Evolutionary conservation across 1,140 invertebrate genomes (phyloP).

Genomic region (Cyclargus thomasi): DNA sequence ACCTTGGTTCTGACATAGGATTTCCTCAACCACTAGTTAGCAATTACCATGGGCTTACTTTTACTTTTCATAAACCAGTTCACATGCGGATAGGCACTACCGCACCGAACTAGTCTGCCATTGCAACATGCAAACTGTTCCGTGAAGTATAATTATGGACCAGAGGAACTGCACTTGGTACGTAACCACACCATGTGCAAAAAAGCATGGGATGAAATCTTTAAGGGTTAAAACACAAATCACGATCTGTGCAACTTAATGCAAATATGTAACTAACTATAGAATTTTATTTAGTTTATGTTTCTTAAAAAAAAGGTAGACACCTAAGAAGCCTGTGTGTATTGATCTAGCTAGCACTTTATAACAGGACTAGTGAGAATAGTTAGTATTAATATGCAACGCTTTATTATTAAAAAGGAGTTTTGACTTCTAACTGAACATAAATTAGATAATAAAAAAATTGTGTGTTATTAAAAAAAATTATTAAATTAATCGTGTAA

Average conservation of each 20-base stretch:
- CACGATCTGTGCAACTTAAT: constrained; percentile 19
- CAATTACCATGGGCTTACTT: constrained; percentile 12
- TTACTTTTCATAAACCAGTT: constrained; percentile 18
- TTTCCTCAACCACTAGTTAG: constrained; percentile 5
- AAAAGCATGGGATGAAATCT: constrained; percentile 9
- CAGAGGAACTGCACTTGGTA: neutral
- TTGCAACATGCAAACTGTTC: constrained; percentile 17
- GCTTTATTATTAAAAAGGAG: too few relatives aligned
- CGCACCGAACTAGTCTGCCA: constrained; percentile 18
- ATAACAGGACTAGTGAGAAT: too few relatives aligned
- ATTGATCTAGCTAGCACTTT: too few relatives aligned
- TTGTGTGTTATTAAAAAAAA: too few relatives aligned
- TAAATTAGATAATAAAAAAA: too few relatives aligned
- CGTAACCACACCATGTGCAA: neutral
- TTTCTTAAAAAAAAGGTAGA: too few relatives aligned
- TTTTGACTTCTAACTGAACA: too few relatives aligned
- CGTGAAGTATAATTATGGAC: constrained; percentile 18
- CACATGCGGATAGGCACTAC: constrained; percentile 22
- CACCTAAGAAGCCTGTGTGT: too few relatives aligned
- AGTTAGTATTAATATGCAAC: too few relatives aligned
- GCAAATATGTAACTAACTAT: constrained; percentile 7
- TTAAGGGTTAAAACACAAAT: constrained; percentile 16
- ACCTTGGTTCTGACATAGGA: constrained; percentile 12
- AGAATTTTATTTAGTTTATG: too few relatives aligned
- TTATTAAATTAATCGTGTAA: too few relatives aligned